phyloP scores from a whole-genome alignment of 2,113 vertebrate species.

The Limanda limanda region DNA sequence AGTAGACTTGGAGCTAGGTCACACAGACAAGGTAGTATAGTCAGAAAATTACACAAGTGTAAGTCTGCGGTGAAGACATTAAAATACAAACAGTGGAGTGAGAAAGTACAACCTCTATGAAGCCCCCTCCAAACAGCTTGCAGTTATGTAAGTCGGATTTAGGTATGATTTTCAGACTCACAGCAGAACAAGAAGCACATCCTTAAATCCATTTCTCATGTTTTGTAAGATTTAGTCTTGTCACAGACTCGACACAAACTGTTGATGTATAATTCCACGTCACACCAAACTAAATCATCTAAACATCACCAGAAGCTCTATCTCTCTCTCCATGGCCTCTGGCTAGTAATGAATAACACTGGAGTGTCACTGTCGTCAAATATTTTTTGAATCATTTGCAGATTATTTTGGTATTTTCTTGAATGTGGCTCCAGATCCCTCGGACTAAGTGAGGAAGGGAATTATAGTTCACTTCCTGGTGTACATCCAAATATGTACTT shows the following conservation, averaged over 20 bases:
- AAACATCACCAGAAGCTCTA: conserved; percentile 43
- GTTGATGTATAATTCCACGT: conserved; percentile 54
- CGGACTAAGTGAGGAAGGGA: neutral
- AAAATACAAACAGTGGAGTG: conserved; percentile 3
- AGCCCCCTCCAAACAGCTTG: conserved; percentile 46
- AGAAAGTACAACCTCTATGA: conserved; percentile 28
- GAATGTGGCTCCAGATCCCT: neutral
- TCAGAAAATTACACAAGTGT: conserved; percentile 7
- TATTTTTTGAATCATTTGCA: conserved; percentile 18
- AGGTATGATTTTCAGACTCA: conserved; percentile 42
- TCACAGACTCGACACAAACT: conserved; percentile 38
- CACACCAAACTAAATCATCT: conserved; percentile 60
- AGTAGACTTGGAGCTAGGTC: too few relatives aligned
- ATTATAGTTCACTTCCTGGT: too few relatives aligned
- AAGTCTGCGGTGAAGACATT: conserved; percentile 1
- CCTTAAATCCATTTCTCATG: conserved; percentile 51
- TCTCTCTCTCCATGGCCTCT: conserved; percentile 13
- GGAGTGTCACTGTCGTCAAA: conserved; percentile 32
- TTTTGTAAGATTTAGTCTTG: conserved; percentile 54
- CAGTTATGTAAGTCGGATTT: conserved; percentile 57
- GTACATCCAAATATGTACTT: too few relatives aligned
- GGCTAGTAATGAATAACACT: conserved; percentile 39
- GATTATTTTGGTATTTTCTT: conserved; percentile 34
- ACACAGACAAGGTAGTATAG: neutral
- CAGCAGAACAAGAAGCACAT: conserved; percentile 48